Evolutionary conservation across 2,797 vertebrate genomes (phyloP).

Genomic region (Tadarida brasiliensis): DNA sequence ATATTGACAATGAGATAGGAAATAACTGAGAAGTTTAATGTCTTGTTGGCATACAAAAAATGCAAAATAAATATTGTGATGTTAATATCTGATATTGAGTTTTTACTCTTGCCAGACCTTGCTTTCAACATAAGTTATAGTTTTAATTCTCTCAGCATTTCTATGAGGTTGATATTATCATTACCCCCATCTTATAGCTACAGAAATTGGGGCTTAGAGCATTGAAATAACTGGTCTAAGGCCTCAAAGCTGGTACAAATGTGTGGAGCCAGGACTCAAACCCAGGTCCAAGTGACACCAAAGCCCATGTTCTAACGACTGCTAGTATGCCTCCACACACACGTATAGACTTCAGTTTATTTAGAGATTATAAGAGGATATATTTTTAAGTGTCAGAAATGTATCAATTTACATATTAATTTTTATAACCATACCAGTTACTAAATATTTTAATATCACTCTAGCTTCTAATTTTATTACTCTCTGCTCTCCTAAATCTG

Average conservation of each 20-base stretch:
- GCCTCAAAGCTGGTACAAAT: conserved; percentile 2
- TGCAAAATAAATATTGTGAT: not conserved
- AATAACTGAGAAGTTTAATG: not conserved
- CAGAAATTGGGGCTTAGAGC: not conserved
- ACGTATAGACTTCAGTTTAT: not conserved
- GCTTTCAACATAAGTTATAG: not conserved
- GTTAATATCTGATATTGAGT: not conserved
- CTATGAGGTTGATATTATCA: not conserved
- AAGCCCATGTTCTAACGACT: not conserved
- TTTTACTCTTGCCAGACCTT: not conserved
- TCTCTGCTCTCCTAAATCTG: not conserved
- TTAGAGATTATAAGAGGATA: not conserved
- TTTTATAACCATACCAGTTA: conserved; percentile 32
- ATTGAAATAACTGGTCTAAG: not conserved
- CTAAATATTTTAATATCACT: conserved; percentile 32
- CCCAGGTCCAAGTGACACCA: not conserved
- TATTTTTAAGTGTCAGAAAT: conserved; percentile 12
- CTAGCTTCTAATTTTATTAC: conserved; percentile 8
- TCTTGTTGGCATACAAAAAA: not conserved
- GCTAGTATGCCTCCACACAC: not conserved
- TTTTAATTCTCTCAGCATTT: conserved; percentile 7
- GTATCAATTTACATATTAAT: conserved; percentile 3
- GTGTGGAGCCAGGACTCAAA: not conserved
- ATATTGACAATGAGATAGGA: not conserved
- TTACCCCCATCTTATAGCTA: not conserved